phyloP scores from a whole-genome alignment of 1,140 invertebrate genomes.

The Zophobas atratus region DNA sequence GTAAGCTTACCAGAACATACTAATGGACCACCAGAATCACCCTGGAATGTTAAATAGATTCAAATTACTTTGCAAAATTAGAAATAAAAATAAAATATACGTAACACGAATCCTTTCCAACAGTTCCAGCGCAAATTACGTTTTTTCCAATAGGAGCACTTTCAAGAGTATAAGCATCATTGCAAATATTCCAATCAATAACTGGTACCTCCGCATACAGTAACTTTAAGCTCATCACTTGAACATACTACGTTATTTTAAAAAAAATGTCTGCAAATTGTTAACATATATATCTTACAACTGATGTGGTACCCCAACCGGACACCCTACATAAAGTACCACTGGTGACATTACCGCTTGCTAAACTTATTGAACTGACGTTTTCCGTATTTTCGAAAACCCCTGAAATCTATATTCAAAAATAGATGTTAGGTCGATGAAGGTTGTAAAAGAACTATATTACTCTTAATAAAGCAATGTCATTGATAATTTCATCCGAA shows the following conservation, averaged over 20 bases:
- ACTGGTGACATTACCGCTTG: background rate
- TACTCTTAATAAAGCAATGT: conserved; percentile 32
- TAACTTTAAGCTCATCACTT: conserved; percentile 8
- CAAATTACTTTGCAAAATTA: conserved; percentile 63
- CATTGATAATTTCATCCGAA: conserved; percentile 1
- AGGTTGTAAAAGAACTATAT: conserved; percentile 4
- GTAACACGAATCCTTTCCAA: conserved; percentile 24
- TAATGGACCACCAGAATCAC: conserved; percentile 92
- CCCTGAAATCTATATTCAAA: conserved; percentile 11
- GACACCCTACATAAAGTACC: conserved; percentile 25
- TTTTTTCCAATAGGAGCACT: conserved; percentile 4
- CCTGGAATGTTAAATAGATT: conserved; percentile 74
- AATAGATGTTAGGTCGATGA: background rate
- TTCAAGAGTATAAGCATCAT: background rate
- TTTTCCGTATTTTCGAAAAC: conserved; percentile 3
- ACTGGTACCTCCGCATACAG: conserved; percentile 13
- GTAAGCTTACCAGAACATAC: conserved; percentile 84
- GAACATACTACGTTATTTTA: background rate
- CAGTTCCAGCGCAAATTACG: conserved; percentile 17
- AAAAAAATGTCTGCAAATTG: background rate
- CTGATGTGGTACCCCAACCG: conserved; percentile 20
- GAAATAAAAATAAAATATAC: conserved; percentile 21
- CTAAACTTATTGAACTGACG: conserved; percentile 1
- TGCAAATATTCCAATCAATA: conserved; percentile 12
- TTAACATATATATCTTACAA: background rate